Evolutionary conservation across 2,888 invertebrate species (phyloP).

Genomic region (Conops quadrifasciatus): DNA sequence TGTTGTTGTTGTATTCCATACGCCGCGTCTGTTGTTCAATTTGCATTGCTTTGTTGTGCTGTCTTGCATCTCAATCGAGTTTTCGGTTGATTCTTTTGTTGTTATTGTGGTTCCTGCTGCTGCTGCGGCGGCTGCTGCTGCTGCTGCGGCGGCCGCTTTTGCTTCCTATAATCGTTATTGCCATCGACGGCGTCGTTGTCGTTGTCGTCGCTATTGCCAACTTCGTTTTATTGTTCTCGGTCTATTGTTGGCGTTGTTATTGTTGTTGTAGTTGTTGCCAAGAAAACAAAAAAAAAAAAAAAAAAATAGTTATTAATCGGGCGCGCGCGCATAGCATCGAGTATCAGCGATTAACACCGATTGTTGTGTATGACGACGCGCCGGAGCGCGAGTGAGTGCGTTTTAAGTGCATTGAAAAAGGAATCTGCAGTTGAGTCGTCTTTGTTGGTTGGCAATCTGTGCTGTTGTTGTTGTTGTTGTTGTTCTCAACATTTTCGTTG

Average conservation of each 20-base stretch:
- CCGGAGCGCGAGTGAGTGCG: conserved; percentile 23
- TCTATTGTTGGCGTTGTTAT: background rate
- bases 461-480: conserved; percentile 18
- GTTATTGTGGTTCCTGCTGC: background rate
- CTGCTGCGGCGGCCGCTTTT: too few relatives aligned
- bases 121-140: too few relatives aligned
- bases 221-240: background rate
- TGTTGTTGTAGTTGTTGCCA: background rate
- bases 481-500: background rate
- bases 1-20: too few relatives aligned
- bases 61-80: conserved; percentile 20
- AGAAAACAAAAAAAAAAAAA: background rate
- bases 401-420: conserved; percentile 24
- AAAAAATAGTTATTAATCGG: conserved; percentile 25
- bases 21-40: too few relatives aligned
- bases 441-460: background rate
- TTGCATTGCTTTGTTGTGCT: background rate
- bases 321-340: conserved; percentile 9
- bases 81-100: background rate
- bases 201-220: background rate
- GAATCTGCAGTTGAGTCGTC: conserved; percentile 5
- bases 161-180: too few relatives aligned
- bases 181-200: too few relatives aligned
- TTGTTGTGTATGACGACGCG: conserved; percentile 20
- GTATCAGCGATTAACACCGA: conserved; percentile 34